A percentile compares a stretch with the other conserved stretches of the same genome.
Evolutionary conservation across 2,888 invertebrate species (phyloP).

Genomic region (Tethea ocularis): DNA sequence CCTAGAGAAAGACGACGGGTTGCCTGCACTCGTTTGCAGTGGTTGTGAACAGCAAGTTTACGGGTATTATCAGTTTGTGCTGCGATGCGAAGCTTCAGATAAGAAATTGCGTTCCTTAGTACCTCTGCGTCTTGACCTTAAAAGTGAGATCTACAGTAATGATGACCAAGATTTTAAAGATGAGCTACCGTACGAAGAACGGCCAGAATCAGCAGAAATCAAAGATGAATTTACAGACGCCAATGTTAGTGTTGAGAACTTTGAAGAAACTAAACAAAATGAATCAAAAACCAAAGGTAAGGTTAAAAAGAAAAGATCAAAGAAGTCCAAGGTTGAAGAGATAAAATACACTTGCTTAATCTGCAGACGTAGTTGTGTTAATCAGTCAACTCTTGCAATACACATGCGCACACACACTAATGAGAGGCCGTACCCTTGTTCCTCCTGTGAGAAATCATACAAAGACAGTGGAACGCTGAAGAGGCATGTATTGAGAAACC

Average conservation of each 20-base stretch:
- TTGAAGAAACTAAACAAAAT: not conserved
- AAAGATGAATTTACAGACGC: constrained; percentile 22
- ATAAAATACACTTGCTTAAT: constrained; percentile 42
- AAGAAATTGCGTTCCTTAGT: constrained; percentile 44
- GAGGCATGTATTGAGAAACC: constrained; percentile 58
- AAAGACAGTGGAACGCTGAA: constrained; percentile 60
- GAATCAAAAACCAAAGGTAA: not conserved
- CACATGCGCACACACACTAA: constrained; percentile 66
- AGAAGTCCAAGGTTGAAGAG: constrained; percentile 31
- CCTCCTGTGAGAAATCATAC: constrained; percentile 61
- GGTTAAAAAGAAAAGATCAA: constrained; percentile 29
- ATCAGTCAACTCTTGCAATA: constrained; percentile 47
- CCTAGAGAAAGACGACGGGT: constrained; percentile 53
- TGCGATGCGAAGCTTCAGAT: constrained; percentile 63
- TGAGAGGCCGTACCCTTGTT: constrained; percentile 56
- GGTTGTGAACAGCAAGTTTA: constrained; percentile 51
- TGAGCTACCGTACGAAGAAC: not conserved
- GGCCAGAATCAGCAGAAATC: constrained; percentile 28
- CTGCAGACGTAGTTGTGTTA: constrained; percentile 53
- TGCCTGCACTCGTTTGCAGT: constrained; percentile 55
- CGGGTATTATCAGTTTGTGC: constrained; percentile 53
- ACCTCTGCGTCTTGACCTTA: constrained; percentile 14
- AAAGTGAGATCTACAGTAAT: constrained; percentile 34
- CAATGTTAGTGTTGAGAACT: not conserved
- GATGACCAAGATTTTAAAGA: constrained; percentile 27